These are phyloP conservation scores for Carabus problematicus DNA, from an alignment of 2,888 invertebrate species.

Conservation along the genomic window DNA sequence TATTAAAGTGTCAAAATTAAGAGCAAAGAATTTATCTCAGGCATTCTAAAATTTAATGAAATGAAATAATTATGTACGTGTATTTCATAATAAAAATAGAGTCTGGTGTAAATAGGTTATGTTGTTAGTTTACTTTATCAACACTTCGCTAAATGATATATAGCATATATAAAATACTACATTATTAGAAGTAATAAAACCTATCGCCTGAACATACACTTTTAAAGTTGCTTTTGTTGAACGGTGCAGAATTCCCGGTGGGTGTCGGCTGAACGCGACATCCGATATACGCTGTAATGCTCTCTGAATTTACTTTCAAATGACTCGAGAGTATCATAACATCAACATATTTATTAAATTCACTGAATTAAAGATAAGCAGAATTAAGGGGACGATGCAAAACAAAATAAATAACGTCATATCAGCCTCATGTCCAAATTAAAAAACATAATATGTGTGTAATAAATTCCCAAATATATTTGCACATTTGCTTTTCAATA, in stretches of 20 bases:
- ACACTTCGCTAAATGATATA: background rate
- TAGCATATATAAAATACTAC: slow-evolving; percentile 21
- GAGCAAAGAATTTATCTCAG: too few relatives aligned
- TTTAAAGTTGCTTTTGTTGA: slow-evolving; percentile 21
- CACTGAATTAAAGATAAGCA: slow-evolving; percentile 15
- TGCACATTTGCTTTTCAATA: too few relatives aligned
- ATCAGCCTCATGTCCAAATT: too few relatives aligned
- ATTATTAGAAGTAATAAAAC: slow-evolving; percentile 7
- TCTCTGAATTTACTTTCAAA: slow-evolving; percentile 16
- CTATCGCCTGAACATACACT: slow-evolving; percentile 20
- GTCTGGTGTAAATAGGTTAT: too few relatives aligned
- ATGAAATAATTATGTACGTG: too few relatives aligned
- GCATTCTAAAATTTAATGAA: too few relatives aligned
- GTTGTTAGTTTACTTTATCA: too few relatives aligned
- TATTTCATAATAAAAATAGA: too few relatives aligned
- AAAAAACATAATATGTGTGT: too few relatives aligned
- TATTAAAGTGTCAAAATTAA: too few relatives aligned
- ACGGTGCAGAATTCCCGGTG: slow-evolving; percentile 13
- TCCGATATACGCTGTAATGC: slow-evolving; percentile 2
- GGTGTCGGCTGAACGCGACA: background rate
- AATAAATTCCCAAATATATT: too few relatives aligned
- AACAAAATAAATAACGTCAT: too few relatives aligned
- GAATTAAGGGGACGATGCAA: background rate
- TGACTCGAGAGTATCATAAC: slow-evolving; percentile 25
- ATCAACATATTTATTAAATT: slow-evolving; percentile 38